Evolutionary conservation across 2,888 invertebrate species (phyloP).

Genomic region (Vesta saturnalis): DNA sequence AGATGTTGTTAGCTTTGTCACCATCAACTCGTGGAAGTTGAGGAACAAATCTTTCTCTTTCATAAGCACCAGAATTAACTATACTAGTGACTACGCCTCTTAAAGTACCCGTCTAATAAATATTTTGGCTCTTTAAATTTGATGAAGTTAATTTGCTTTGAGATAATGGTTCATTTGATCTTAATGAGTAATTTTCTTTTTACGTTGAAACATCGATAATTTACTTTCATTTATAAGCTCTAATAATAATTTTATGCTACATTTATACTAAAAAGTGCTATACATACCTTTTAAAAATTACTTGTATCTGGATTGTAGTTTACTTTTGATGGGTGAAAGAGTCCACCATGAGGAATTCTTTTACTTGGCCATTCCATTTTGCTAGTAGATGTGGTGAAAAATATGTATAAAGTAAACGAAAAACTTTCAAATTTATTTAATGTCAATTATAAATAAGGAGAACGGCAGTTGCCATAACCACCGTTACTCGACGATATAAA

Average conservation of each 20-base stretch:
- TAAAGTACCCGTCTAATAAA: constrained; percentile 65
- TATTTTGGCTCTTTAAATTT: constrained; percentile 34
- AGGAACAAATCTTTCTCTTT: constrained; percentile 68
- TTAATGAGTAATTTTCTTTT: constrained; percentile 68
- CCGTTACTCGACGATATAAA: constrained; percentile 3
- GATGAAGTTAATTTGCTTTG: constrained; percentile 34
- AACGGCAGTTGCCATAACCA: constrained; percentile 9
- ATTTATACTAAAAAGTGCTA: neutral
- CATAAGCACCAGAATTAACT: constrained; percentile 76
- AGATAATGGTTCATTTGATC: constrained; percentile 66
- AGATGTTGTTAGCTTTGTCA: constrained; percentile 67
- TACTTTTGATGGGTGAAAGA: constrained; percentile 74
- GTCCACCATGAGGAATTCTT: constrained; percentile 73
- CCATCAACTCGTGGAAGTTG: constrained; percentile 63
- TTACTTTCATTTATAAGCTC: constrained; percentile 71
- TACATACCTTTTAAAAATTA: constrained; percentile 72
- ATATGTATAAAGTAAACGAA: neutral
- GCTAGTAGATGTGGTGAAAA: neutral
- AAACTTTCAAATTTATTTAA: constrained; percentile 9
- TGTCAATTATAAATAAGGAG: neutral
- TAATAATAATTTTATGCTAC: constrained; percentile 70
- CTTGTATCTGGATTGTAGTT: constrained; percentile 74
- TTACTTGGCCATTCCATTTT: constrained; percentile 74
- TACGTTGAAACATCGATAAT: constrained; percentile 71
- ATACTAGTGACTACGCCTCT: constrained; percentile 74